These are phyloP conservation scores for Exaiptasia diaphana DNA, from an alignment of 64 coral and sea anemone genomes.

Conservation along the genomic window DNA sequence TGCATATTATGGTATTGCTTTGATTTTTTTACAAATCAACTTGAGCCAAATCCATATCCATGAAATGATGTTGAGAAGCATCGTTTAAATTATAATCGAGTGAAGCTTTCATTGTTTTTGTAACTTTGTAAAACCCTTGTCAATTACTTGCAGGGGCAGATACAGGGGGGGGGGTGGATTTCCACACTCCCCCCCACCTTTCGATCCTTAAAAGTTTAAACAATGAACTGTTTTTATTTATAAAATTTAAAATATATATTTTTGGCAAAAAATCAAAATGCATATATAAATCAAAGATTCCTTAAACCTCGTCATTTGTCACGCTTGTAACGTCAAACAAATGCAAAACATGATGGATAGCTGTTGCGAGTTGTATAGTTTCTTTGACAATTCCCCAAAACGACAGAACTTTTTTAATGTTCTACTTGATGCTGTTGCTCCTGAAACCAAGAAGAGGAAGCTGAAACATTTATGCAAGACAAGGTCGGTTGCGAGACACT, in stretches of 20 bases:
- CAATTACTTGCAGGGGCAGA: too few species aligned
- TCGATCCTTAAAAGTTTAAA: not conserved
- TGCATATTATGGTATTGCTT: too few species aligned
- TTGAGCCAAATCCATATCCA: too few species aligned
- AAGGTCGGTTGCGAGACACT: constrained; percentile 43
- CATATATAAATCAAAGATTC: constrained; percentile 54
- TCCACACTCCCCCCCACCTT: not conserved
- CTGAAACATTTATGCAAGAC: constrained; percentile 37
- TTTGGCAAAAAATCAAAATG: constrained; percentile 39
- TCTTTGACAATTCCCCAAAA: constrained; percentile 50
- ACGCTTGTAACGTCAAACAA: not conserved
- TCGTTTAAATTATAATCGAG: too few species aligned
- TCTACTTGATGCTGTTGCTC: constrained; percentile 29
- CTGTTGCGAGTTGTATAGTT: constrained; percentile 36
- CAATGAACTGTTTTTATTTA: not conserved
- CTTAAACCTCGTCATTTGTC: not conserved
- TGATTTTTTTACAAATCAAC: too few species aligned
- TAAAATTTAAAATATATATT: not conserved
- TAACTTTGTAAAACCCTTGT: too few species aligned
- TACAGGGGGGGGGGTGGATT: too few species aligned
- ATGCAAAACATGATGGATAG: not conserved
- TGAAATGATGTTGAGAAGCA: too few species aligned
- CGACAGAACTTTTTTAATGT: constrained; percentile 38
- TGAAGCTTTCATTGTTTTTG: too few species aligned
- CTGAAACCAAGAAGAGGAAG: constrained; percentile 44